Conservation (phyloP, 2,888 invertebrate genomes). For the Lasiommata megera region DNA sequence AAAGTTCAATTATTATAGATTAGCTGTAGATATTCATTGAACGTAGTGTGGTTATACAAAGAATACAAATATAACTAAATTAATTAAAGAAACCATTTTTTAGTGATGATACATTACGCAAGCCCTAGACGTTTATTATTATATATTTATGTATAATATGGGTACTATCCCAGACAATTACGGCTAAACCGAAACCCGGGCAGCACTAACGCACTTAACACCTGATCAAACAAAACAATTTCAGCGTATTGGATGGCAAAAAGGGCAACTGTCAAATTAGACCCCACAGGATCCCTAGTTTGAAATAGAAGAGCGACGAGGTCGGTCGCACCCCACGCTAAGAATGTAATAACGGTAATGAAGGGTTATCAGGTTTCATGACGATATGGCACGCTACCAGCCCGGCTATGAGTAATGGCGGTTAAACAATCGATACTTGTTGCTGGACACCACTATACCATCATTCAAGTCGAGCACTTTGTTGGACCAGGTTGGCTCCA, state of each 20-base stretch:
- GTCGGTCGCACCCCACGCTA: slow-evolving; percentile 27
- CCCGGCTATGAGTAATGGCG: slow-evolving; percentile 8
- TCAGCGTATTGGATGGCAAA: slow-evolving; percentile 28
- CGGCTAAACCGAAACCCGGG: not conserved
- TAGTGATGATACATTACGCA: no score
- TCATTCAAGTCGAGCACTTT: no score
- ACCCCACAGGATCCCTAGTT: slow-evolving; percentile 22
- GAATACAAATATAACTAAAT: no score
- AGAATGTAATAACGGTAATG: slow-evolving; percentile 45
- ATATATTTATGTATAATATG: no score
- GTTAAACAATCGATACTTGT: slow-evolving; percentile 11
- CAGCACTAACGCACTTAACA: slow-evolving; percentile 6
- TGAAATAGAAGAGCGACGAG: slow-evolving; percentile 18
- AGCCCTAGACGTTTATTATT: no score
- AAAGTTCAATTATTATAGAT: no score
- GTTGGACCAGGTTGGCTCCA: no score
- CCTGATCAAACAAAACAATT: slow-evolving; percentile 29
- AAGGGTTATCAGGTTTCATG: slow-evolving; percentile 43
- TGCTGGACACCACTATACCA: not conserved
- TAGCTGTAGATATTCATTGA: no score
- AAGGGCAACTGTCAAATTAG: slow-evolving; percentile 32
- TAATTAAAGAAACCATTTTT: no score
- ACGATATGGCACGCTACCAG: slow-evolving; percentile 23
- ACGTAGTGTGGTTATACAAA: no score
- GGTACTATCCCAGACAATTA: no score